Evolutionary conservation across 2,797 vertebrate genomes (phyloP), one percentile per base, ranked within the genome.

Genomic region (Smutsia gigantea): DNA sequence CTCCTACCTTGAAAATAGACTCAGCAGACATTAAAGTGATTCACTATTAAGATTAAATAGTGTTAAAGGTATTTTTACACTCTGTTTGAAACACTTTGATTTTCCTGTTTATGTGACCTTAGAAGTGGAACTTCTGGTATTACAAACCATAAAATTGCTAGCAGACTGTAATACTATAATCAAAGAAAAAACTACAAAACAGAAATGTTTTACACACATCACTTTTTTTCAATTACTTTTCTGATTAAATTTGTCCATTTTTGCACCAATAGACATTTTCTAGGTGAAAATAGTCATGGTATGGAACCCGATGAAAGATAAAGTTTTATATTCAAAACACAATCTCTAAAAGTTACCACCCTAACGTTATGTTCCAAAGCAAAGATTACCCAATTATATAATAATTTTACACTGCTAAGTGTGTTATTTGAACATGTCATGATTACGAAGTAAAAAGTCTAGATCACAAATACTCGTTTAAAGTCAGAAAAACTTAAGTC

Each of bases 41-140:
- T 95, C 96, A 74, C 91, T 98, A 98, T 98, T 98, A 98, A 98
- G 97, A 98, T 98, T 98, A 98, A 98, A 95, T 96, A 95, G 92
- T 94, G 86, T 95, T 97, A 97, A 98, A 90, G 97, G 97, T 98
- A 98, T 98, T 98, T 98, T 98, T 98, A 98, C 97, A 98, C 95
- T 98, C 75, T 93, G 79, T 92, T 98, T 98, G 97, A 98, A 97
- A 97, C 96, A 97, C 97, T 98, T 98, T 98, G 97, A 97, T 98
- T 98, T 98, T 96, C 94, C 59, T 97, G 97, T 98, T 97, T 98
- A 98, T 97, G 95, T 98, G 74, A 97, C 93, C 92, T 98, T 96
- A 97, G 97, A 98, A 98, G 96, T 84, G 79, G 97, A 96, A 97
- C 96, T 96, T 87, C 93, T 97, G 96, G 91, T 96, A 96, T 97